Evolutionary conservation across 1,140 invertebrate species (phyloP), one percentile per base, ranked within the genome.

Genomic region (Mactra quadrangularis): DNA sequence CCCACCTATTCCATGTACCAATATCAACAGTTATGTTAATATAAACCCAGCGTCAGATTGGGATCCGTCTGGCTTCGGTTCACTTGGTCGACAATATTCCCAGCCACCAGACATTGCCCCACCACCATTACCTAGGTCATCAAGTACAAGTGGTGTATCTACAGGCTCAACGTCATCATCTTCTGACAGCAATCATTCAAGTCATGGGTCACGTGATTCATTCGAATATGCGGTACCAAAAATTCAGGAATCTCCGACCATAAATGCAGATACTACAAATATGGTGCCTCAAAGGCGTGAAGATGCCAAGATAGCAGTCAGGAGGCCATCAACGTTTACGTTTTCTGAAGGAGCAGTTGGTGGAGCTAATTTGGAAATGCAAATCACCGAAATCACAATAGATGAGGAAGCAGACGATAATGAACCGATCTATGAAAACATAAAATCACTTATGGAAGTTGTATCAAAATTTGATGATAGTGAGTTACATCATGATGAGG

Each of bases 211-310:
- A 15, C 41, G 50, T 13, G 66, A 55, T 17, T 81, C 77, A 47
- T 81, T 81, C 38, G 77, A 81, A 59, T 81, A 81, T 53, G 77
- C 64, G 33, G 77, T 81, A 7, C 77, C 77, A n/a, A 81, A 81
- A 81, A 60, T 70, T 9, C 38, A 81, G 41, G 77, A 70, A 27
- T 35, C 64, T 0, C 50, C 50, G 3, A 68, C 13, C 3, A 57
- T 71, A 33, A 9, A 57, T 1, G 45, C 64, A 22, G 38, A 57
- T 47, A 19, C 45, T 31, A 17, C 62, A 27, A 38, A 27, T 13
- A 17, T 45, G 0, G 15, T 29, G 17, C 17, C 33, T 13, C 6
- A 41, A 7, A 41, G 6, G 15, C 6, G 15, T 41, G 29, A 41
- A 29, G 13, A n/a, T 35, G 52, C 45, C 3, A 81, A 47, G 35